phyloP scores from a whole-genome alignment of 1,140 invertebrate genomes.

The Vanessa atalanta region DNA sequence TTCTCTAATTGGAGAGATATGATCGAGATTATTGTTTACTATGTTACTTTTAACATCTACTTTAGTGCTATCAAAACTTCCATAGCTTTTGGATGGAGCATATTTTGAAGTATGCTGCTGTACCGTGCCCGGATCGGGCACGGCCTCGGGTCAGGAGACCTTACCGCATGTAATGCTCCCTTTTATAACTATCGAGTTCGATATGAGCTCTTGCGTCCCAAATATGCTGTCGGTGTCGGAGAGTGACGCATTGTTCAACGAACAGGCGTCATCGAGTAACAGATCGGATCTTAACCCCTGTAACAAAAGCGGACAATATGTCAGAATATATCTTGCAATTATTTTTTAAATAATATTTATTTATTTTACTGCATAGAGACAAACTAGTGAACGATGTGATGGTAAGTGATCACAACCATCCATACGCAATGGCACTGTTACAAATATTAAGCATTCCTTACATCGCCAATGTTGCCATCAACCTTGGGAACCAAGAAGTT shows the following conservation, averaged over 20 bases:
- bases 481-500: too few relatives aligned
- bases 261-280: constrained; percentile 68
- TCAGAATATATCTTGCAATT: too few relatives aligned
- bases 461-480: too few relatives aligned
- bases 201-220: constrained; percentile 56
- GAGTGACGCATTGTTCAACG: constrained; percentile 59
- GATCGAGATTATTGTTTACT: constrained; percentile 45
- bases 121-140: constrained; percentile 64
- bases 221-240: constrained; percentile 63
- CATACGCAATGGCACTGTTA: too few relatives aligned
- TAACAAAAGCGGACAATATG: constrained; percentile 29
- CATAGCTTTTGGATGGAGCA: constrained; percentile 50
- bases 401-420: constrained; percentile 44
- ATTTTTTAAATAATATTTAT: too few relatives aligned
- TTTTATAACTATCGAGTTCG: constrained; percentile 64
- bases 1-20: constrained; percentile 37
- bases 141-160: constrained; percentile 73
- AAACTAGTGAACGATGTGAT: not conserved
- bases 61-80: constrained; percentile 67
- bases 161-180: constrained; percentile 51
- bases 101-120: constrained; percentile 36
- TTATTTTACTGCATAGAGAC: too few relatives aligned
- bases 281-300: constrained; percentile 68
- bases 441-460: too few relatives aligned
- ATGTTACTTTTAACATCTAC: constrained; percentile 48